Percentiles rank a stretch among this genome's conserved stretches.
Conservation (phyloP, 2,888 invertebrate species). For the Conistra vaccinii region DNA sequence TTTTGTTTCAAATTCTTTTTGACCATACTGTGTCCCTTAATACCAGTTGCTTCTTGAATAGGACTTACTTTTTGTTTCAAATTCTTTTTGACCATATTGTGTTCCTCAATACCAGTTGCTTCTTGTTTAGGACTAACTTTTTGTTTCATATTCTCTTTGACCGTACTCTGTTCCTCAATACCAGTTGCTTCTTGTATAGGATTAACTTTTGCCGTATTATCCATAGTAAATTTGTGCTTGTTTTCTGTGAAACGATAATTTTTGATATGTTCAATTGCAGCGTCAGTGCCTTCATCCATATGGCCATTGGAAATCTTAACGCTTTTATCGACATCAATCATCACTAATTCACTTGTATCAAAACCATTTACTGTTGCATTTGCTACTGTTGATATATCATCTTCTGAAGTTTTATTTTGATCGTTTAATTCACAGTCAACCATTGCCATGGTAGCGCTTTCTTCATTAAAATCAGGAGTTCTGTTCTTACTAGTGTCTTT, state of each 20-base stretch:
- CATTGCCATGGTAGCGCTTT: background rate
- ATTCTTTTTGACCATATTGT: background rate
- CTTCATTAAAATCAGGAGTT: background rate
- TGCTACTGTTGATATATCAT: conserved; percentile 7
- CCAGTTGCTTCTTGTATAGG: background rate
- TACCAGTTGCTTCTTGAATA: background rate
- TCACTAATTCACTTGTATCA: background rate
- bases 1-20: conserved; percentile 3
- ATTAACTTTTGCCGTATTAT: background rate
- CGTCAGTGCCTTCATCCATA: background rate
- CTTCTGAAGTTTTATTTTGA: conserved; percentile 2
- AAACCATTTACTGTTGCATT: conserved; percentile 23
- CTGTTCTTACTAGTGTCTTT: conserved; percentile 6
- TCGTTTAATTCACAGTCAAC: conserved; percentile 11
- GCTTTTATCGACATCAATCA: conserved; percentile 8
- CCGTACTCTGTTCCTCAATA: background rate
- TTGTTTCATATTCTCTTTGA: conserved; percentile 3
- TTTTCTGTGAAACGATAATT: background rate
- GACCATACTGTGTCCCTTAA: background rate
- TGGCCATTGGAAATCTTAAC: conserved; percentile 1
- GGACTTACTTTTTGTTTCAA: background rate
- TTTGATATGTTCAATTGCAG: conserved; percentile 14
- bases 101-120: background rate
- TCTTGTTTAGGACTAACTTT: background rate
- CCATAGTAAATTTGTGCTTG: background rate